Percentiles rank a stretch among this genome's conserved stretches.
Evolutionary conservation across 2,888 invertebrate species (phyloP).

Genomic region (Zeuzera pyrina): DNA sequence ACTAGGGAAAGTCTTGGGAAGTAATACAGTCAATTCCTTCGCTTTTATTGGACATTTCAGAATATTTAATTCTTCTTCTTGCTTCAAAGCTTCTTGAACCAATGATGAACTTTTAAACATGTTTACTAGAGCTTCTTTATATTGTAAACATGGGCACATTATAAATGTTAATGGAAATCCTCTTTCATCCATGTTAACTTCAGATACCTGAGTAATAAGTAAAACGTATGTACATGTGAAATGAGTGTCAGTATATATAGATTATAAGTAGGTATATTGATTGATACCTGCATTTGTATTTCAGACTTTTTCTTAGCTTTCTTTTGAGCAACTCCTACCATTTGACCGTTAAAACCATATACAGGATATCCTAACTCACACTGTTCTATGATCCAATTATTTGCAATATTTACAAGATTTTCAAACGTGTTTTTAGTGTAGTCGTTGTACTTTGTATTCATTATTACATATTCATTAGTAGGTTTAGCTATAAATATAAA

Average conservation of each 20-base stretch:
- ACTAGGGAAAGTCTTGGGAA: constrained; percentile 45
- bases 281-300: constrained; percentile 34
- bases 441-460: constrained; percentile 49
- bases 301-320: constrained; percentile 56
- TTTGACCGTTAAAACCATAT: constrained; percentile 41
- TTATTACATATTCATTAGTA: constrained; percentile 37
- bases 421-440: constrained; percentile 52
- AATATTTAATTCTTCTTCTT: constrained; percentile 33
- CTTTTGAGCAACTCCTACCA: constrained; percentile 39
- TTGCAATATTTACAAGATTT: constrained; percentile 44
- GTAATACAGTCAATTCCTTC: constrained; percentile 46
- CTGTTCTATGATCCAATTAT: constrained; percentile 53
- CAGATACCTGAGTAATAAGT: constrained; percentile 41
- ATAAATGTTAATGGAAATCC: constrained; percentile 56
- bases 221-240: no score
- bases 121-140: constrained; percentile 38
- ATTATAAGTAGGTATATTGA: no score
- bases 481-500: constrained; percentile 33
- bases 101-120: constrained; percentile 34
- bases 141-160: constrained; percentile 40
- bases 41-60: constrained; percentile 33
- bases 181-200: constrained; percentile 32
- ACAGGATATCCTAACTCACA: constrained; percentile 45
- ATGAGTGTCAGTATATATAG: no score
- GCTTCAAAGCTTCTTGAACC: constrained; percentile 34